Percentiles rank a stretch among this genome's conserved stretches.
Evolutionary conservation across 2,797 vertebrate species (phyloP).

Genomic region (Macropus fuliginosus): DNA sequence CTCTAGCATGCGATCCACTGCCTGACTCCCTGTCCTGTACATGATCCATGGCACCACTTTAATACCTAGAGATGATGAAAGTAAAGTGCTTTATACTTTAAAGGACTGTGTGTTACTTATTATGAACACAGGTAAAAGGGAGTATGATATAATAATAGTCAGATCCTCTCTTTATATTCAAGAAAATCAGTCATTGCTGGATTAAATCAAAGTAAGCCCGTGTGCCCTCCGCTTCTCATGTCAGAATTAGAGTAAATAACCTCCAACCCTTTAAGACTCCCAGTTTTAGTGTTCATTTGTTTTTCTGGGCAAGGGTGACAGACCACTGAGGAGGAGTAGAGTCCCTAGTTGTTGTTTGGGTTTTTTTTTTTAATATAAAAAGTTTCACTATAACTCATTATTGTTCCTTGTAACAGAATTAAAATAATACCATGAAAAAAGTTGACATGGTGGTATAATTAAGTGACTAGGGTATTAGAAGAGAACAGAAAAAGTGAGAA

Average conservation of each 20-base stretch:
- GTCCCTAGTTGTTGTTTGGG: neutral
- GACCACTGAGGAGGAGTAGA: neutral
- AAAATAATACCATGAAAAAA: neutral
- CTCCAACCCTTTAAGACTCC: neutral
- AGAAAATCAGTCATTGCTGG: neutral
- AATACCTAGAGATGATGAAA: neutral
- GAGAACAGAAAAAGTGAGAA: neutral
- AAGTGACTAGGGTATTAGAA: neutral
- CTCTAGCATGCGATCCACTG: neutral
- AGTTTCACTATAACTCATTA: neutral
- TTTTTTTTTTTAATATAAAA: neutral
- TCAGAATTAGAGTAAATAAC: neutral
- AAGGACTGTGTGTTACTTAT: neutral
- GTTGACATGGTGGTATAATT: neutral
- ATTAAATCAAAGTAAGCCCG: neutral
- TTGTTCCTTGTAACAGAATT: neutral
- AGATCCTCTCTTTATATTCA: neutral
- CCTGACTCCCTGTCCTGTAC: neutral
- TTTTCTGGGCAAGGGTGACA: neutral
- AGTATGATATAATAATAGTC: neutral
- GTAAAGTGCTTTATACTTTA: neutral
- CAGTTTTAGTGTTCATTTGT: neutral
- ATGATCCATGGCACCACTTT: neutral
- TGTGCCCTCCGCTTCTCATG: neutral
- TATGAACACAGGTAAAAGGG: neutral